phyloP scores from a whole-genome alignment of 1,140 invertebrate genomes.

The Dreissena polymorpha region DNA sequence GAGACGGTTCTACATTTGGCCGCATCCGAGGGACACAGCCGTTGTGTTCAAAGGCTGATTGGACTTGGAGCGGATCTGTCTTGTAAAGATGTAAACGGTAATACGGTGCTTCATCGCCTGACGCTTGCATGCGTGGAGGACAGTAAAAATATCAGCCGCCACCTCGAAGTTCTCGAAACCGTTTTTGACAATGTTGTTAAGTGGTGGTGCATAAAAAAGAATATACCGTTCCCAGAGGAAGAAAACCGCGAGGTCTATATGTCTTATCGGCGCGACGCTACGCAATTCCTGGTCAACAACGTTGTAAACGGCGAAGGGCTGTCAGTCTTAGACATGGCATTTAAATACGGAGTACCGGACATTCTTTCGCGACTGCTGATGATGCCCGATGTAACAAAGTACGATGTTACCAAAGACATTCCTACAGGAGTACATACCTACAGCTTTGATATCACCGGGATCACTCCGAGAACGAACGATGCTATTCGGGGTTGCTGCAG shows the following conservation, averaged over 20 bases:
- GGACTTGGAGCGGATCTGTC: slow-evolving; percentile 64
- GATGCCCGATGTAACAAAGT: slow-evolving; percentile 59
- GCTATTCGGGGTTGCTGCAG: slow-evolving; percentile 52
- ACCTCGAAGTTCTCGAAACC: slow-evolving; percentile 59
- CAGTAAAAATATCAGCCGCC: slow-evolving; percentile 14
- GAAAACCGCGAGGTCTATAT: slow-evolving; percentile 25
- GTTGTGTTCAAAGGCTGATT: slow-evolving; percentile 58
- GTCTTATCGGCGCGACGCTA: slow-evolving; percentile 54
- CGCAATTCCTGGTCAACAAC: slow-evolving; percentile 56
- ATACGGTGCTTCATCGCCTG: slow-evolving; percentile 70
- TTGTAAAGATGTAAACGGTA: slow-evolving; percentile 61
- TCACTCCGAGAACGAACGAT: slow-evolving; percentile 66
- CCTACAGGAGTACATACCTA: background rate
- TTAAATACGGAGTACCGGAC: slow-evolving; percentile 58
- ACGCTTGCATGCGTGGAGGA: slow-evolving; percentile 50
- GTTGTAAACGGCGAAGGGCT: slow-evolving; percentile 62
- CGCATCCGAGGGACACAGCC: slow-evolving; percentile 59
- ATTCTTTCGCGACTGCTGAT: slow-evolving; percentile 54
- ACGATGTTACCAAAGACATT: slow-evolving; percentile 16
- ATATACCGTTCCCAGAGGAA: slow-evolving; percentile 55
- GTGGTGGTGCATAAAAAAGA: slow-evolving; percentile 64
- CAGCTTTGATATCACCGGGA: slow-evolving; percentile 63
- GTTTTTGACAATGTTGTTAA: slow-evolving; percentile 58
- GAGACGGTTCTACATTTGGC: slow-evolving; percentile 71
- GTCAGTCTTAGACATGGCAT: slow-evolving; percentile 65